Conservation (phyloP, 2,888 invertebrate genomes). For the Ctenicera cuprea region DNA sequence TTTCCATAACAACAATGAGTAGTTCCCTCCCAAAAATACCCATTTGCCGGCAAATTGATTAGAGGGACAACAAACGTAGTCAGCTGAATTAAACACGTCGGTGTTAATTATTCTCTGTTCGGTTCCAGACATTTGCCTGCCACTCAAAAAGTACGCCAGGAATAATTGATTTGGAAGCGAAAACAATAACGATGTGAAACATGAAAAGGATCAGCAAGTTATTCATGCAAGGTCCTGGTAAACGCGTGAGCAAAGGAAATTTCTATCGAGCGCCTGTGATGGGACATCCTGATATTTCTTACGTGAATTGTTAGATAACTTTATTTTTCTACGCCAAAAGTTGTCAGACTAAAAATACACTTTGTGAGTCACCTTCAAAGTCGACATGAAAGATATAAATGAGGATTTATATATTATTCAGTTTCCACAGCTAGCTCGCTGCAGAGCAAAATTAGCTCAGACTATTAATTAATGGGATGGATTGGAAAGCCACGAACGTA, state of each 20-base stretch:
- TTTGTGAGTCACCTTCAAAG: conserved; percentile 20
- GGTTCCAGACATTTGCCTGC: conserved; percentile 11
- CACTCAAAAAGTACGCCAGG: conserved; percentile 23
- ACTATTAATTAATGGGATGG: conserved; percentile 4
- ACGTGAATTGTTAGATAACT: conserved; percentile 28
- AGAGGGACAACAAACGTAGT: conserved; percentile 13
- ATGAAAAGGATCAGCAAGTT: conserved; percentile 19
- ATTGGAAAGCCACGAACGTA: neutral
- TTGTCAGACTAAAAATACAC: conserved; percentile 25
- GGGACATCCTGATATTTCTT: conserved; percentile 29
- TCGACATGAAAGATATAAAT: conserved; percentile 28
- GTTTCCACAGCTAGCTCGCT: neutral
- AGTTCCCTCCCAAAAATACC: conserved; percentile 13
- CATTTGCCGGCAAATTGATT: conserved; percentile 19
- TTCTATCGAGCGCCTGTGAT: conserved; percentile 8
- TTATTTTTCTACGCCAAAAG: conserved; percentile 23
- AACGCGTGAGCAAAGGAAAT: conserved; percentile 15
- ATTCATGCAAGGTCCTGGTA: neutral
- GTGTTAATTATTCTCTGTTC: conserved; percentile 19
- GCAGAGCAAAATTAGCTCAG: conserved; percentile 4
- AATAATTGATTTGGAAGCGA: conserved; percentile 21
- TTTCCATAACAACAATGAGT: conserved; percentile 8
- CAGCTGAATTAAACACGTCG: conserved; percentile 16
- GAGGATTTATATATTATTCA: conserved; percentile 22
- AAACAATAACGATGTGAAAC: conserved; percentile 12